Percentiles rank a stretch among this genome's conserved stretches.
Conservation (phyloP, 2,797 vertebrate species). For the Harpagifer antarcticus region DNA sequence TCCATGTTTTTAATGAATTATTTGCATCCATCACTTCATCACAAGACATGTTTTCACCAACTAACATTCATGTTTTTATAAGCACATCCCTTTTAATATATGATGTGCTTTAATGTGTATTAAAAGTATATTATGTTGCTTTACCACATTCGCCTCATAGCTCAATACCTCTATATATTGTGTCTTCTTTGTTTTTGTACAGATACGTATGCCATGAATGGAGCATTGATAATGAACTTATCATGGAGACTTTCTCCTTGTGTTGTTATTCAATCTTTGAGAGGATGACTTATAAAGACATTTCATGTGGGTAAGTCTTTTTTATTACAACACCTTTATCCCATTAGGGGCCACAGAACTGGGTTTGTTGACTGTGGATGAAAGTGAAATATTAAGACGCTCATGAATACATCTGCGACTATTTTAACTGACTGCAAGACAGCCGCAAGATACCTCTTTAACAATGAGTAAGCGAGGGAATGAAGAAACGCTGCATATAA, state of each 20-base stretch:
- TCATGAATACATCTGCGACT: conserved; percentile 57
- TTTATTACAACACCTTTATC: conserved; percentile 55
- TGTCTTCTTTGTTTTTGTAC: conserved; percentile 7
- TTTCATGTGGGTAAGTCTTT: conserved; percentile 12
- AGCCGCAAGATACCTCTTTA: conserved; percentile 53
- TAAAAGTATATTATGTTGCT: neutral
- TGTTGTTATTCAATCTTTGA: conserved; percentile 37
- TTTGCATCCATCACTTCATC: neutral
- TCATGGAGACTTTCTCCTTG: conserved; percentile 4
- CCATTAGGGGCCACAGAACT: conserved; percentile 62
- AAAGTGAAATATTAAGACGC: conserved; percentile 69
- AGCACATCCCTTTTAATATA: too few species aligned
- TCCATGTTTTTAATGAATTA: neutral
- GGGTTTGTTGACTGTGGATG: conserved; percentile 52
- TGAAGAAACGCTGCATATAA: conserved; percentile 60
- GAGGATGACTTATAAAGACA: conserved; percentile 29
- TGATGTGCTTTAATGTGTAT: neutral
- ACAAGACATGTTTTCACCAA: neutral
- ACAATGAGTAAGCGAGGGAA: conserved; percentile 53
- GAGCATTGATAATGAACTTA: conserved; percentile 18
- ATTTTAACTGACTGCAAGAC: conserved; percentile 58
- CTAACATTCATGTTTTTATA: neutral
- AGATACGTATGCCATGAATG: neutral
- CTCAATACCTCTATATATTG: neutral
- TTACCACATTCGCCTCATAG: neutral